Evolutionary conservation across 2,113 vertebrate genomes (phyloP).

Genomic region (Brachyistius frenatus): DNA sequence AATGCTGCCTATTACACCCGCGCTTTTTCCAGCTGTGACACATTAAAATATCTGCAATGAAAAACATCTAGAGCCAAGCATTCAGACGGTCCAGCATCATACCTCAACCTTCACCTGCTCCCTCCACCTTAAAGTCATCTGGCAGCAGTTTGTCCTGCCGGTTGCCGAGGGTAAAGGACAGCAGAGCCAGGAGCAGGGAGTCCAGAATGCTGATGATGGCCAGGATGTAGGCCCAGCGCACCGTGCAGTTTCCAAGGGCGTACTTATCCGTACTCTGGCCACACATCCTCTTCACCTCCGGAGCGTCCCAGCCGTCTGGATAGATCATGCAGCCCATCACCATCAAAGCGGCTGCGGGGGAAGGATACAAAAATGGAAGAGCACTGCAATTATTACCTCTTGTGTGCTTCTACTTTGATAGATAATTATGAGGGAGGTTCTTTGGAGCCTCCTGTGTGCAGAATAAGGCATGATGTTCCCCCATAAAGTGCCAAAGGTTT

Average conservation of each 20-base stretch:
- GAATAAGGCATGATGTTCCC: not conserved
- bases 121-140: constrained; percentile 91
- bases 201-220: constrained; percentile 97
- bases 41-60: not conserved
- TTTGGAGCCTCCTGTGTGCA: constrained; percentile 15
- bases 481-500: constrained; percentile 31
- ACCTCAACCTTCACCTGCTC: constrained; percentile 78
- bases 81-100: not conserved
- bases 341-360: constrained; percentile 87
- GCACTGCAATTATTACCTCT: constrained; percentile 24
- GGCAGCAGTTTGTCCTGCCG: constrained; percentile 95
- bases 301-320: constrained; percentile 95
- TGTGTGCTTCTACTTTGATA: constrained; percentile 31
- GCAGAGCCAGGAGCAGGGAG: constrained; percentile 90
- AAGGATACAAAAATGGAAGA: constrained; percentile 13
- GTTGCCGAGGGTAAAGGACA: constrained; percentile 95
- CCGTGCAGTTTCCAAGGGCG: constrained; percentile 92
- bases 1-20: not conserved
- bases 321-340: constrained; percentile 97
- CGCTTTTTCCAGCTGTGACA: not conserved
- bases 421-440: constrained; percentile 26
- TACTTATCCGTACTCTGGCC: constrained; percentile 95
- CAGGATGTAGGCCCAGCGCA: constrained; percentile 99
- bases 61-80: not conserved
- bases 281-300: constrained; percentile 92